These are phyloP conservation scores for Dicentrarchus labrax DNA, from an alignment of 2,113 vertebrate genomes.

Conservation along the genomic window DNA sequence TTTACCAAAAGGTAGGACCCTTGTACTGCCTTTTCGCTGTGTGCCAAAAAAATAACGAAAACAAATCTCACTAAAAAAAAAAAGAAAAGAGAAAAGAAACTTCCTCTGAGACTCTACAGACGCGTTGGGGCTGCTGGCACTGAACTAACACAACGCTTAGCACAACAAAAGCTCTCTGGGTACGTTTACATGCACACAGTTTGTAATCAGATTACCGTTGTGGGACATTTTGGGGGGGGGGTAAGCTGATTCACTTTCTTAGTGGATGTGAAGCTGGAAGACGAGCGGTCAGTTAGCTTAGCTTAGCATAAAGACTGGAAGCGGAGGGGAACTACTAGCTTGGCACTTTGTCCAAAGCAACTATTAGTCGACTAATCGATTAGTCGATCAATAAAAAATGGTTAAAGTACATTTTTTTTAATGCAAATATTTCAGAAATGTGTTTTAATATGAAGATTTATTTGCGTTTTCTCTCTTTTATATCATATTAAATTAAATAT, in stretches of 20 bases:
- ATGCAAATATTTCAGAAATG: no score
- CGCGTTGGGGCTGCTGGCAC: slow-evolving; percentile 86
- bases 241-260: not conserved
- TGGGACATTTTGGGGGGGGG: not conserved
- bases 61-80: slow-evolving; percentile 51
- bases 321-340: not conserved
- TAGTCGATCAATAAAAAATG: no score
- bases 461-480: no score
- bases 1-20: slow-evolving; percentile 99
- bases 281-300: not conserved
- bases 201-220: not conserved
- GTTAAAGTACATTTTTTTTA: no score
- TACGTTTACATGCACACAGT: slow-evolving; percentile 57
- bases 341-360: not conserved
- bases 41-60: slow-evolving; percentile 59
- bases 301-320: slow-evolving; percentile 24
- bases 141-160: slow-evolving; percentile 83
- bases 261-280: not conserved
- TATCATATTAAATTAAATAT: no score
- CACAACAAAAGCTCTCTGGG: slow-evolving; percentile 29
- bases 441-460: no score
- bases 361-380: no score
- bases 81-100: no score
- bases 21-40: slow-evolving; percentile 83
- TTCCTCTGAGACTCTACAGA: slow-evolving; percentile 70